Percentiles rank a stretch among this genome's conserved stretches.
Evolutionary conservation across 2,113 vertebrate species (phyloP).

Genomic region (Xiphophorus maculatus): DNA sequence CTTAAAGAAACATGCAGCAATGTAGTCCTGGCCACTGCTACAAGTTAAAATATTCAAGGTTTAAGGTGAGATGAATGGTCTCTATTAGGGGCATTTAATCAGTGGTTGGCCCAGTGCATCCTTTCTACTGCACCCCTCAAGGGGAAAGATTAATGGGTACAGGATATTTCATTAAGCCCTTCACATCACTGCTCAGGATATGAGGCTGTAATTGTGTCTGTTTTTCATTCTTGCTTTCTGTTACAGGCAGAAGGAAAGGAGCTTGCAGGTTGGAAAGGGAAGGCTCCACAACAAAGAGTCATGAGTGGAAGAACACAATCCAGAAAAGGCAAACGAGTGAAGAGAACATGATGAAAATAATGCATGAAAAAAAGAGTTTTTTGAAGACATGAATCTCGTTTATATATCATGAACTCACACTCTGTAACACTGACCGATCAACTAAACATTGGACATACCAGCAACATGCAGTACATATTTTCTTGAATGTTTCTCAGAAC

Average conservation of each 20-base stretch:
- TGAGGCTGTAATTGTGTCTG: constrained; percentile 71
- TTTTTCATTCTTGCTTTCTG: constrained; percentile 54
- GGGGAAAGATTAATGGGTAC: constrained; percentile 79
- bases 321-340: constrained; percentile 51
- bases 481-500: constrained; percentile 38
- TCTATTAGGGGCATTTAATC: constrained; percentile 86
- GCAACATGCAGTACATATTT: neutral
- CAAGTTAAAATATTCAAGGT: constrained; percentile 69
- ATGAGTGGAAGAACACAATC: constrained; percentile 14
- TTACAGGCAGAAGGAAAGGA: constrained; percentile 61
- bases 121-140: constrained; percentile 72
- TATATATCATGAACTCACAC: neutral
- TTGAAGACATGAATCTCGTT: neutral
- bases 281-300: constrained; percentile 40
- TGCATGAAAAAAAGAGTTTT: neutral
- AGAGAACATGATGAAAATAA: constrained; percentile 31
- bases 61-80: constrained; percentile 80
- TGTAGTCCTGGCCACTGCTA: constrained; percentile 41
- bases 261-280: constrained; percentile 39
- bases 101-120: constrained; percentile 72
- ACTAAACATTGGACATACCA: neutral
- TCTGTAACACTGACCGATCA: too few species aligned
- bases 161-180: constrained; percentile 78
- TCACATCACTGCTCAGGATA: constrained; percentile 69
- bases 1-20: constrained; percentile 13